Percentiles rank a stretch among this genome's conserved stretches.
Evolutionary conservation across 2,888 invertebrate genomes (phyloP).

Genomic region (Icerya purchasi): DNA sequence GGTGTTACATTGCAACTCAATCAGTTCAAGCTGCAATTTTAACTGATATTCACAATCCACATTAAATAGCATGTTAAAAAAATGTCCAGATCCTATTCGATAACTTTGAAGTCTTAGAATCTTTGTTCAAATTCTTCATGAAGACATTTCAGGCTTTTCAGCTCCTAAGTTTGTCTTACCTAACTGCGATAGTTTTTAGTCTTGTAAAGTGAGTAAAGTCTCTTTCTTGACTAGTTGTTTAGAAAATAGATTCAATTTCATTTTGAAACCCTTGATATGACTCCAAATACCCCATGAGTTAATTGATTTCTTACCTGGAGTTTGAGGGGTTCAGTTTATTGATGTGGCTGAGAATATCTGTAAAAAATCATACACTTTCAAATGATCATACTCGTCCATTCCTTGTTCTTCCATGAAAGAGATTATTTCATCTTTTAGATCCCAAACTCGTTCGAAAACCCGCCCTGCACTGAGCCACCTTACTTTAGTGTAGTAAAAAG

Average conservation of each 20-base stretch:
- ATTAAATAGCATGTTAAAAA: constrained; percentile 1
- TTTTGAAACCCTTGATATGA: too few relatives aligned
- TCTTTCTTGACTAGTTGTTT: too few relatives aligned
- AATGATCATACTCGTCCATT: constrained; percentile 4
- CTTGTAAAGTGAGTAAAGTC: constrained; percentile 14
- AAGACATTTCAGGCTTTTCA: constrained; percentile 6
- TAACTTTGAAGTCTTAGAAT: too few relatives aligned
- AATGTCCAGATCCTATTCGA: constrained; percentile 4
- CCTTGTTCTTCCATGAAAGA: too few relatives aligned
- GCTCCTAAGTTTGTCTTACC: constrained; percentile 10
- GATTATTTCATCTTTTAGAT: too few relatives aligned
- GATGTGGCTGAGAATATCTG: constrained; percentile 1
- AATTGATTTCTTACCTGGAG: too few relatives aligned
- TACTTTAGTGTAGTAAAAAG: constrained; percentile 11
- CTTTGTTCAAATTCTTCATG: too few relatives aligned
- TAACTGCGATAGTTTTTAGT: constrained; percentile 12
- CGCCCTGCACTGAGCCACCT: constrained; percentile 9
- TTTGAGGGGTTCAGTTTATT: constrained; percentile 5
- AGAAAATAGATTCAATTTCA: too few relatives aligned
- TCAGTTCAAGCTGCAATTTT: too few relatives aligned
- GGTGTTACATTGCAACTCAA: too few relatives aligned
- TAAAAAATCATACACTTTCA: constrained; percentile 4
- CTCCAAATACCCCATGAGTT: constrained; percentile 5
- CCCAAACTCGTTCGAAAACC: too few relatives aligned
- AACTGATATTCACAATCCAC: constrained; percentile 1